Evolutionary conservation across 2,797 vertebrate species (phyloP).

Genomic region (Prionace glauca): DNA sequence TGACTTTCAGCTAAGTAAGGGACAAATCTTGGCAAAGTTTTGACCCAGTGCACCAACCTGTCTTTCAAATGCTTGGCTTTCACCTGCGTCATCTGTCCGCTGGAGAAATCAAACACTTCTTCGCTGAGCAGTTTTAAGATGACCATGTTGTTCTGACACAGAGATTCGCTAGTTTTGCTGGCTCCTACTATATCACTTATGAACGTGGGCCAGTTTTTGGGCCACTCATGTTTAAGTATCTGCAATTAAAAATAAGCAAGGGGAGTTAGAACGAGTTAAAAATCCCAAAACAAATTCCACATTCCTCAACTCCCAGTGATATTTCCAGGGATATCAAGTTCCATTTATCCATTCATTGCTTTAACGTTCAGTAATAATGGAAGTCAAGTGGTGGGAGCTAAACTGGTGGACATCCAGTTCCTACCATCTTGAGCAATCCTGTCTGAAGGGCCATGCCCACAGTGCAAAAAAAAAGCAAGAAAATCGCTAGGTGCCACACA

Average conservation of each 20-base stretch:
- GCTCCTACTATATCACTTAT: slow-evolving; percentile 97
- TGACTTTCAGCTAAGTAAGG: background rate
- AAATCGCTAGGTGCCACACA: too few relatives aligned
- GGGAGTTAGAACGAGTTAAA: background rate
- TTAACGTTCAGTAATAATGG: background rate
- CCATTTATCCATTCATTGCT: background rate
- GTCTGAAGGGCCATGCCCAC: background rate
- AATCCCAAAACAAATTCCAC: background rate
- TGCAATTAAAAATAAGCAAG: slow-evolving; percentile 44
- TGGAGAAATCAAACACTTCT: slow-evolving; percentile 98
- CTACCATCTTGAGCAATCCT: background rate
- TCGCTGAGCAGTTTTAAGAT: slow-evolving; percentile 95
- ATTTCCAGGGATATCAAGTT: background rate
- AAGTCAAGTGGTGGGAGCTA: background rate
- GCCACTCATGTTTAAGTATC: slow-evolving; percentile 98
- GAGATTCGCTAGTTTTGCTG: slow-evolving; percentile 93
- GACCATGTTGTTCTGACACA: slow-evolving; percentile 98
- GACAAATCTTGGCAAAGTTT: background rate
- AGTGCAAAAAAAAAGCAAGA: background rate
- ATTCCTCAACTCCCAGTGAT: background rate
- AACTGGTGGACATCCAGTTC: background rate
- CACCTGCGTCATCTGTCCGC: slow-evolving; percentile 97
- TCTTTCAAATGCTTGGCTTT: slow-evolving; percentile 99
- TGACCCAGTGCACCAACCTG: slow-evolving; percentile 62
- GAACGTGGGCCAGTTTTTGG: slow-evolving; percentile 97